phyloP scores from a whole-genome alignment of 1,140 invertebrate species.

The Ganaspis sp. region DNA sequence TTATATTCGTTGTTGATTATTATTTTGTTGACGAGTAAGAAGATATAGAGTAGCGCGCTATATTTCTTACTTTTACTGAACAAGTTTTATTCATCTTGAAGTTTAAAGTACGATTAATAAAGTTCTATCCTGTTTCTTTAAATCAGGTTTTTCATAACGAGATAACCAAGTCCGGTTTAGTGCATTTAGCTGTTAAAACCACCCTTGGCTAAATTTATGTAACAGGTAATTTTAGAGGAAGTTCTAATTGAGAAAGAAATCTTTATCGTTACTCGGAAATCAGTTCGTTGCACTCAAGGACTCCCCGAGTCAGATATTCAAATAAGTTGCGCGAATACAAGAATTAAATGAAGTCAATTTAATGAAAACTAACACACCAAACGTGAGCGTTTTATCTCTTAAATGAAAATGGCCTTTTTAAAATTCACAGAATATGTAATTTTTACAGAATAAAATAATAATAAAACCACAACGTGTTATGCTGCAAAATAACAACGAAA shows the following conservation, averaged over 20 bases:
- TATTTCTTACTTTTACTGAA: background rate
- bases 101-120: constrained; percentile 20
- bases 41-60: too few species aligned
- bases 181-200: constrained; percentile 17
- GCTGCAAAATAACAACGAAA: too few species aligned
- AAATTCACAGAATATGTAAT: too few species aligned
- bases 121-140: constrained; percentile 23
- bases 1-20: too few species aligned
- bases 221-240: constrained; percentile 16
- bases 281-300: constrained; percentile 12
- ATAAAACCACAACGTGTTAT: too few species aligned
- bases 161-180: constrained; percentile 17
- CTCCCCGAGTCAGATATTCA: background rate
- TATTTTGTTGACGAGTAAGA: background rate
- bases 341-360: background rate
- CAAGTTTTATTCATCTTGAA: constrained; percentile 15
- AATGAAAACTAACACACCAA: background rate
- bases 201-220: constrained; percentile 25
- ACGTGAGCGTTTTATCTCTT: background rate
- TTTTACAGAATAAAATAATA: too few species aligned
- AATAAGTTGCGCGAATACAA: background rate
- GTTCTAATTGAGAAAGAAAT: constrained; percentile 30
- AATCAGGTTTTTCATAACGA: constrained; percentile 30
- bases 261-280: constrained; percentile 19
- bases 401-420: background rate